Evolutionary conservation across 2,113 vertebrate genomes (phyloP).

Genomic region (Natator depressus): DNA sequence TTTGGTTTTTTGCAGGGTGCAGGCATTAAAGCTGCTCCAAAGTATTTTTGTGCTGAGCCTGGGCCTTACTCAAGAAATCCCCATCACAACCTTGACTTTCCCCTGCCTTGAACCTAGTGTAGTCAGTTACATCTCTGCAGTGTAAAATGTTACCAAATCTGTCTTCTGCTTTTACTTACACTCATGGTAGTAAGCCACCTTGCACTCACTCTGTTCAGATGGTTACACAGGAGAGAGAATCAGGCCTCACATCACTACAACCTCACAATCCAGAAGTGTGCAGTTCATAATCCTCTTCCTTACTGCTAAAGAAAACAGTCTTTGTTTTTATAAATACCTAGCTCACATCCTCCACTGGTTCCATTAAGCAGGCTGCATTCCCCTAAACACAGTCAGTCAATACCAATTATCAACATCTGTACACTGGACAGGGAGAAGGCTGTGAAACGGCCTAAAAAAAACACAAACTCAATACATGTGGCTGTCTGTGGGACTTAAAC

Average conservation of each 20-base stretch:
- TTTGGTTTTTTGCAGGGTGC: not conserved
- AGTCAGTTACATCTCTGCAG: not conserved
- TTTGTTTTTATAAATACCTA: not conserved
- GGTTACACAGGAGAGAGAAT: not conserved
- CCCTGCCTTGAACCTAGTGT: not conserved
- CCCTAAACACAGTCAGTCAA: not conserved
- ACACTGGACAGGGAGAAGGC: rapidly evolving
- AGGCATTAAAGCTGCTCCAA: not conserved
- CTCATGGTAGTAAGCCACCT: not conserved
- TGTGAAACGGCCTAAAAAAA: slow-evolving; percentile 9
- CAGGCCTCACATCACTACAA: not conserved
- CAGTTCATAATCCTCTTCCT: not conserved
- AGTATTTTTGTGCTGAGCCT: not conserved
- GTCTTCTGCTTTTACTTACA: not conserved
- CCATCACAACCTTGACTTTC: not conserved
- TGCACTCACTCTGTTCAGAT: not conserved
- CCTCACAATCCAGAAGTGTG: not conserved
- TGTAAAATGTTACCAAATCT: not conserved
- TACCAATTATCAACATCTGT: slow-evolving; percentile 9
- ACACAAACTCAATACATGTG: not conserved
- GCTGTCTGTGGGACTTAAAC: not conserved
- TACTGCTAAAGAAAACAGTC: not conserved
- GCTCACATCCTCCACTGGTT: not conserved
- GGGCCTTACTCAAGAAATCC: not conserved
- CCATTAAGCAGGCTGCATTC: not conserved